Base-by-base conservation (phyloP, 2,797 vertebrate species). In the Crocidura indochinensis region DNA sequence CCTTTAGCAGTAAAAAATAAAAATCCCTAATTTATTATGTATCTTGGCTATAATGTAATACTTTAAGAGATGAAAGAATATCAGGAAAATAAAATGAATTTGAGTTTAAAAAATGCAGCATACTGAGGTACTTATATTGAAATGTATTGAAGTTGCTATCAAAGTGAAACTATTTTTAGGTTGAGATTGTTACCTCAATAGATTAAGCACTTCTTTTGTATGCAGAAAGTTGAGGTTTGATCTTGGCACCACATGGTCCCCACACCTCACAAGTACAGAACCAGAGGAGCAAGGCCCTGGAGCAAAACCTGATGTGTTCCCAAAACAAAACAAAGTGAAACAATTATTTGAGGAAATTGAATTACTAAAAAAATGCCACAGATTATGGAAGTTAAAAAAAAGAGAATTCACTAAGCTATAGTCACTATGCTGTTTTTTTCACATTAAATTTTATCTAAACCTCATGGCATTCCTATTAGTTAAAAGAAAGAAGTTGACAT, bases 1-100 rank as follows among this genome's bases (percentile, higher is more conserved):
- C 24, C 6, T 10, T 87, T 84, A 94, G 60, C 56, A 89, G 64
- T 79, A 92, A 81, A 65, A 60, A 79, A 27, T 83, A 71, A 93
- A 80, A 44, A 88, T 47, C 26, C 60, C 91, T 60, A 78, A 26
- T 49, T 87, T 81, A 87, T 8, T 82, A 89, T 77, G n/a, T 85
- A 71, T 75, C 89, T 87, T 93, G 76, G 65, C 24, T 7, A 51
- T 47, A 51, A 26, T 38, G 47, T 8, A 49, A 24, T 51, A 56
- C 8, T 69, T 92, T 79, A 79, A 69, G 78, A 15, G 9, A 47
- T 77, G 91, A 83, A 22, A 87, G 76, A 93, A 22, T 60, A 60
- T 19, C 56, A 60, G 56, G 3, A 56, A 72, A 91, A 65, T 60
- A n/a, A 78, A 82, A 94, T 72, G 31, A 60, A 11, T 90, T 84